phyloP scores from a whole-genome alignment of 2,113 vertebrate species.

The Bufo bufo region DNA sequence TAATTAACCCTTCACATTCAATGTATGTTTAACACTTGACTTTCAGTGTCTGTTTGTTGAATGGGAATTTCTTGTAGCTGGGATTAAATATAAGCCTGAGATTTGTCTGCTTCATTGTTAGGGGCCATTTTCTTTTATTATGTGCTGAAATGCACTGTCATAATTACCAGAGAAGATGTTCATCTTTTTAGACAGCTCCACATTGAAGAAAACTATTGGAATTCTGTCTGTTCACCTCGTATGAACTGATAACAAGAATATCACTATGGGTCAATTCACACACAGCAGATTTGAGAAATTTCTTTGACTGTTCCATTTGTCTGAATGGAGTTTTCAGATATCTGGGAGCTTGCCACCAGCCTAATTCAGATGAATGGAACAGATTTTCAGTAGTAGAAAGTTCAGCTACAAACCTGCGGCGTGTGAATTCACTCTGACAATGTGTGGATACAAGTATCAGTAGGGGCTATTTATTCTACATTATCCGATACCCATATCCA shows the following conservation, averaged over 20 bases:
- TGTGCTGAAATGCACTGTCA: background rate
- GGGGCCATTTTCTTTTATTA: background rate
- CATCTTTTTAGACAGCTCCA: slow-evolving; percentile 39
- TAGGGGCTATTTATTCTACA: background rate
- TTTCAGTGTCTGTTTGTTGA: background rate
- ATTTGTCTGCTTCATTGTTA: background rate
- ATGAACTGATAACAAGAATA: slow-evolving; percentile 17
- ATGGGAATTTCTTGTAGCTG: background rate
- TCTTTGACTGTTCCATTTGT: too few species aligned
- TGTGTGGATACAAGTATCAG: background rate
- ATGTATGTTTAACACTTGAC: background rate
- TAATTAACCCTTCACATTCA: background rate
- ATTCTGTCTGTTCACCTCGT: slow-evolving; percentile 21
- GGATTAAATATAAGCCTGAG: background rate
- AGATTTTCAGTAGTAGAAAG: too few species aligned
- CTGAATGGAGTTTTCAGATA: too few species aligned
- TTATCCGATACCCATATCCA: too few species aligned
- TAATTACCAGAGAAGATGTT: slow-evolving; percentile 4
- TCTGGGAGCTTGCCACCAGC: too few species aligned
- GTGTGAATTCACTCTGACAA: too few species aligned
- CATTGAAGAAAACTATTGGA: background rate
- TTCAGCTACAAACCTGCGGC: too few species aligned
- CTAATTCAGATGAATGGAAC: too few species aligned
- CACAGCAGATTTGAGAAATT: too few species aligned
- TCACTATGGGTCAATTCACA: too few species aligned